phyloP scores from a whole-genome alignment of 2,113 vertebrate genomes.

The Vireo altiloquus region DNA sequence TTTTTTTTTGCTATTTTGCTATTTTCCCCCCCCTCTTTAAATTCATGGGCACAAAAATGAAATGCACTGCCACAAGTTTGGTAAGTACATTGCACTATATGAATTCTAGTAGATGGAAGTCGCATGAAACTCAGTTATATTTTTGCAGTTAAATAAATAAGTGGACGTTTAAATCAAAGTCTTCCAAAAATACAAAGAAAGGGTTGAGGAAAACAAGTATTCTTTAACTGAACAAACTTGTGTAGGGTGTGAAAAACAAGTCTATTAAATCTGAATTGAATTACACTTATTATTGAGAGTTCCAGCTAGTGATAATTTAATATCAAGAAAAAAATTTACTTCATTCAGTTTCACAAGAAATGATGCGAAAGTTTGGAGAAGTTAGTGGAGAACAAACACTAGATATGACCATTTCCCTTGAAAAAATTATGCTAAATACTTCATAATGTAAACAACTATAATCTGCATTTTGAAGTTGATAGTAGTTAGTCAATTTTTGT shows the following conservation, averaged over 20 bases:
- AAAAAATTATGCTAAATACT: not conserved
- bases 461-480: not conserved
- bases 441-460: not conserved
- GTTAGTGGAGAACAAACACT: not conserved
- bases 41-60: constrained; percentile 30
- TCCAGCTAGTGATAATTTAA: not conserved
- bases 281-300: not conserved
- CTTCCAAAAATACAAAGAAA: not conserved
- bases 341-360: not conserved
- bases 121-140: not conserved
- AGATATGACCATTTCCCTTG: not conserved
- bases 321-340: not conserved
- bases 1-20: not conserved
- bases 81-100: not conserved
- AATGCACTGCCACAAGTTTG: constrained; percentile 12
- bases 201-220: not conserved
- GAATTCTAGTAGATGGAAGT: not conserved
- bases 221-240: not conserved
- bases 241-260: not conserved
- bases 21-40: not conserved
- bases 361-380: not conserved
- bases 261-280: not conserved
- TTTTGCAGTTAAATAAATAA: not conserved
- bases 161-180: not conserved
- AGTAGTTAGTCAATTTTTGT: not conserved